phyloP scores from a whole-genome alignment of 1,140 invertebrate species.

The Cyclargus thomasi region DNA sequence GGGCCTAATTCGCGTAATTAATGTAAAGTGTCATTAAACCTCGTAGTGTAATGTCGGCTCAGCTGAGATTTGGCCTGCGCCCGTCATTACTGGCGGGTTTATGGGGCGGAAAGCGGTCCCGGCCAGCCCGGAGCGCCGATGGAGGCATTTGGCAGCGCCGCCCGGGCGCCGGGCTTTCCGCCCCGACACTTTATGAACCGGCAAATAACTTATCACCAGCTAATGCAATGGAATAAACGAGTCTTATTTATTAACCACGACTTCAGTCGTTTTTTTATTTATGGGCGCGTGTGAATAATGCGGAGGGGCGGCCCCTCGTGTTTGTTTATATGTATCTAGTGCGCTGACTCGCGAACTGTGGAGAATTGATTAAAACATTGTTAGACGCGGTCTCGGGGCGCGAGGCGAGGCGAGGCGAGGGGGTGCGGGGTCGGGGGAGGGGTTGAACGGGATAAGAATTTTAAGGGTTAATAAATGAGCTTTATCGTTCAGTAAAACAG shows the following conservation, averaged over 20 bases:
- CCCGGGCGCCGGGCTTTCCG: slow-evolving; percentile 32
- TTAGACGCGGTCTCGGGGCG: slow-evolving; percentile 60
- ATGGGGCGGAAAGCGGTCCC: slow-evolving; percentile 56
- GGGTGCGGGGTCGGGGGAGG: background rate
- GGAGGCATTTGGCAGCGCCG: slow-evolving; percentile 56
- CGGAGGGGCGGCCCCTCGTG: slow-evolving; percentile 60
- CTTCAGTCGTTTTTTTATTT: slow-evolving; percentile 54
- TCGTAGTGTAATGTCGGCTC: background rate
- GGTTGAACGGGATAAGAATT: slow-evolving; percentile 49
- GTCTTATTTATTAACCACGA: slow-evolving; percentile 60
- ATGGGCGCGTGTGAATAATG: slow-evolving; percentile 67
- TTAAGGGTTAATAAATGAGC: slow-evolving; percentile 65
- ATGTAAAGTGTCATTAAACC: background rate
- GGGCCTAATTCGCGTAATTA: slow-evolving; percentile 23
- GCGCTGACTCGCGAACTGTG: slow-evolving; percentile 70
- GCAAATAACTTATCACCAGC: slow-evolving; percentile 66
- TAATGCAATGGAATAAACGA: slow-evolving; percentile 67
- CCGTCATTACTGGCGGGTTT: slow-evolving; percentile 42
- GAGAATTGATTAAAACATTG: slow-evolving; percentile 72
- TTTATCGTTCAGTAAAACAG: slow-evolving; percentile 50
- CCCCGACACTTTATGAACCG: slow-evolving; percentile 53
- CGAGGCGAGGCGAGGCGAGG: slow-evolving; percentile 19
- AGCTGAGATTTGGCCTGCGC: slow-evolving; percentile 33
- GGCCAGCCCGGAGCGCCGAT: slow-evolving; percentile 54
- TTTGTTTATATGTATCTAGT: slow-evolving; percentile 70